Evolutionary conservation across 2,888 invertebrate species (phyloP), one percentile per base, ranked within the genome.

Genomic region (Hofmannophila pseudospretella): DNA sequence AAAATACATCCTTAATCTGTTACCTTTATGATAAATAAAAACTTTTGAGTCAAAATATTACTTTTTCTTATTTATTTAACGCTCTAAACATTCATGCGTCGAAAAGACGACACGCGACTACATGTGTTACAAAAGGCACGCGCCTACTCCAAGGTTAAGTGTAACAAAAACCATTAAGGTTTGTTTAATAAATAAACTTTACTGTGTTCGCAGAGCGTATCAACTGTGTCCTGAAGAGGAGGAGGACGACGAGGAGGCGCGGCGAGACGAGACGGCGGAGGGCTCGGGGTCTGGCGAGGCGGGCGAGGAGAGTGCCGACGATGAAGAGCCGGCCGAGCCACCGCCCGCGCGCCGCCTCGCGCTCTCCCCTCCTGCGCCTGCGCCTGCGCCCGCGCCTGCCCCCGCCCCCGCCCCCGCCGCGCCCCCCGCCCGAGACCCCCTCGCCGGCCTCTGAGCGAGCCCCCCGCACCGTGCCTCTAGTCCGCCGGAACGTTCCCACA

Each of bases 221-320:
- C 86, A 86, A 52, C 58, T 87, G 29, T 86, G 86, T 41, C 85
- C 86, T 1, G 85, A 85, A 35, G 84, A 82, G 38, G 85, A 85
- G 26, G 85, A 85, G n/a, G 87, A 87, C 32, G 85, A 85, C 41
- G 85, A 84, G 34, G 78, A 79, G 41, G 42, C 58, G 5, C 68
- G 75, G n/a, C 74, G 71, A 29, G 57, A 58, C 12, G 67, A 55
- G 13, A 20, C 4, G 28, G 39, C 26, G 28, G 58, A 59, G 43
- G 69, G 71, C 14, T 68, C 66, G 25, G 71, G 68, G 32, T 58
- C 55, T 42, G 62, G 44, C 36, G 58, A 54, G 12, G 59, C 51
- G 13, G 56, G 51, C 16, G 66, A 61, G 39, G 66, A 61, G 39
- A 60, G 47, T 20, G 70, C 59, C 40, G 73, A 74, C 38, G 67